These are phyloP conservation scores for Lytechinus variegatus DNA, from an alignment of 35 echinoderm and acorn worm species.

Conservation along the genomic window DNA sequence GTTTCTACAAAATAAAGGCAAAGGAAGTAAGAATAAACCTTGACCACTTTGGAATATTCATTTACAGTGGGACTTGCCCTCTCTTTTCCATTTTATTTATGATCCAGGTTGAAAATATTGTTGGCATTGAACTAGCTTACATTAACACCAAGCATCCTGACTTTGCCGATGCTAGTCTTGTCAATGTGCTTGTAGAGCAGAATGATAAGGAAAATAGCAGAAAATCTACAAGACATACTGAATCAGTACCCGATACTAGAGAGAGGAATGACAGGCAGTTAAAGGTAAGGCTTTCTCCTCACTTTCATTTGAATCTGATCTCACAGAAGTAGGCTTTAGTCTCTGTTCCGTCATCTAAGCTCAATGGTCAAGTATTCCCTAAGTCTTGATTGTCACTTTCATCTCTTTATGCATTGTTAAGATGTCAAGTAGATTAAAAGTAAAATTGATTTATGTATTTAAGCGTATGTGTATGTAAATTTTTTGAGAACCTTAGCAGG, in stretches of 20 bases:
- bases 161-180: slow-evolving; percentile 91
- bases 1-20: too few species aligned
- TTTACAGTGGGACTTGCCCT: not conserved
- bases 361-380: not conserved
- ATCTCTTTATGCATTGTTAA: not conserved
- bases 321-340: not conserved
- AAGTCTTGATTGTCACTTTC: not conserved
- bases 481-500: too few species aligned
- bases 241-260: slow-evolving; percentile 40
- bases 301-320: not conserved
- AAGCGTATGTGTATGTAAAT: too few species aligned
- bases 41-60: too few species aligned
- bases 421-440: not conserved
- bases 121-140: slow-evolving; percentile 97
- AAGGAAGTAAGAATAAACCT: too few species aligned
- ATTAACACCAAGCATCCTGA: slow-evolving; percentile 99
- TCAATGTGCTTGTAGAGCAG: slow-evolving; percentile 72
- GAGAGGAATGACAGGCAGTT: slow-evolving; percentile 17
- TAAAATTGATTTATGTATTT: not conserved
- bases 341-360: not conserved
- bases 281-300: not conserved
- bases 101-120: slow-evolving; percentile 95
- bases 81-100: not conserved
- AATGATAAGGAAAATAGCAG: slow-evolving; percentile 59
- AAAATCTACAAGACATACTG: slow-evolving; percentile 40